Base-by-base conservation (phyloP, 2,113 vertebrate species). In the Clinocottus analis region DNA sequence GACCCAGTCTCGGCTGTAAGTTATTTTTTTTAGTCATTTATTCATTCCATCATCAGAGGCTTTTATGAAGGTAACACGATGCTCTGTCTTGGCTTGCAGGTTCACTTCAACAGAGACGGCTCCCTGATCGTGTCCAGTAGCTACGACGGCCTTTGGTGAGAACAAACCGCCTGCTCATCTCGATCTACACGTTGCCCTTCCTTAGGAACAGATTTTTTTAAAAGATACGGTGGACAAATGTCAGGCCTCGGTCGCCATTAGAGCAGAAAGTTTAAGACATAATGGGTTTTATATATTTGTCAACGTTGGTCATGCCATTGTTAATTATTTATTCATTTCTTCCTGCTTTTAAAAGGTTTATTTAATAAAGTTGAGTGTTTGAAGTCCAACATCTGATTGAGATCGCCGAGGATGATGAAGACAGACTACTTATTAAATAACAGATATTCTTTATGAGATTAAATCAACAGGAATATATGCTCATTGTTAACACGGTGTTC, bases 71-170 rank as follows among this genome's bases (percentile, higher is more conserved):
- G 10, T 55, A 2, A 55, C 1, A 17, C 37, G 12, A 47, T 3
- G 19, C 9, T 72, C 1, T 56, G 17, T 83, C 37, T 80, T 25
- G 13, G 14, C 4, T 55, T 79, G 0, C 91, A 99, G 98, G 98
- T 99, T 77, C 98, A 99, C 87, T 99, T 99, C 88, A 99, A 99
- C 88, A 96, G 98, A 63, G 98, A 99, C 14, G 98, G 98, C 45
- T 99, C 98, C 33, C 94, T 99, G 92, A 99, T 99, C 4, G 98
- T 99, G 68, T 99, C 98, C 62, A 99, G 98, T 83, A 99, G 98
- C 93, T 99, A 99, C 5, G 98, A 99, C 31, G 98, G 98, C 5
- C 97, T 99, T 33, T 99, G 98, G 98, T 99, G 68, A 96, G 97
- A 93, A 70, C 41, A 53, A 7, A 31, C 47, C 21, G 1, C 4